A percentile compares a stretch with the other conserved stretches of the same genome.
Conservation (phyloP, 2,888 invertebrate species). For the Melinaea marsaeus region DNA sequence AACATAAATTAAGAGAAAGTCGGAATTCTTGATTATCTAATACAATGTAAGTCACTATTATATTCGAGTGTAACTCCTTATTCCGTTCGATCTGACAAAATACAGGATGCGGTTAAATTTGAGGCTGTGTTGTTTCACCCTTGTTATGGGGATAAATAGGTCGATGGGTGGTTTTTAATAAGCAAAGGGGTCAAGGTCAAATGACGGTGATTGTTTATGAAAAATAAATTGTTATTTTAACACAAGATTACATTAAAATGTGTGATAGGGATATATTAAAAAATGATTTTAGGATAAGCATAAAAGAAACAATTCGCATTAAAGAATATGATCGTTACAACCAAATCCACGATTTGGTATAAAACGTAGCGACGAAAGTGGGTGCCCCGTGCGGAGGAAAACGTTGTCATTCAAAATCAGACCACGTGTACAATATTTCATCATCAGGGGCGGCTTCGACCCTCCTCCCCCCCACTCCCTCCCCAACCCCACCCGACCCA, state of each 20-base stretch:
- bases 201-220: too few relatives aligned
- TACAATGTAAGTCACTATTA: conserved; percentile 22
- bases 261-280: not conserved
- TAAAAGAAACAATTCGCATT: conserved; percentile 36
- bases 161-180: conserved; percentile 64
- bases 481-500: conserved; percentile 54
- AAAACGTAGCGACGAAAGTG: conserved; percentile 67
- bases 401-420: conserved; percentile 84
- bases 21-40: conserved; percentile 45
- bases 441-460: conserved; percentile 74
- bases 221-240: not conserved
- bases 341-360: conserved; percentile 66
- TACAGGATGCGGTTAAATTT: conserved; percentile 46
- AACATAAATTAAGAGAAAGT: conserved; percentile 65
- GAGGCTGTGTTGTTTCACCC: conserved; percentile 64
- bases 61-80: not conserved
- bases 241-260: not conserved
- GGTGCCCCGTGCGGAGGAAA: conserved; percentile 70
- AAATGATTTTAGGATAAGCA: conserved; percentile 15
- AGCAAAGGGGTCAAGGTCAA: conserved; percentile 70
- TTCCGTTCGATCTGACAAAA: conserved; percentile 4
- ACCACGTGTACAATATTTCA: conserved; percentile 86
- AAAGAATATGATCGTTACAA: conserved; percentile 54
- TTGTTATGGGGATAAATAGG: conserved; percentile 63
- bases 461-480: conserved; percentile 44